Evolutionary conservation across 2,797 vertebrate genomes (phyloP), one percentile per base, ranked within the genome.

Genomic region (Bryconaethiops microstoma): DNA sequence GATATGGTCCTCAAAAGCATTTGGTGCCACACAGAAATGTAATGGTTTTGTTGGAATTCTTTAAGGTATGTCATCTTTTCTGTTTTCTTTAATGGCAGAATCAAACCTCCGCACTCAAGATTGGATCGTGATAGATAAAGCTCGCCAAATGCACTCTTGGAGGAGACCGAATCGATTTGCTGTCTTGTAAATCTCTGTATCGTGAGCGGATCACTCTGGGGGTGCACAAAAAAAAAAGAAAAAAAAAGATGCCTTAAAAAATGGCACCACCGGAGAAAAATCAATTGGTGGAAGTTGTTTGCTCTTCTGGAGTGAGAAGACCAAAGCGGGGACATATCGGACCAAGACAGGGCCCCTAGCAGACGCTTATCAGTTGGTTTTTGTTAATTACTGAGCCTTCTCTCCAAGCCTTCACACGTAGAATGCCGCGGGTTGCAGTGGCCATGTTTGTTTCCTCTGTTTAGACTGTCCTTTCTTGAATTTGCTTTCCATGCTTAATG

Each of bases 161-260:
- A 89, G 74, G 84, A 87, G 86, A 84, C 68, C 17, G 64, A 62
- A 92, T 92, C 39, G 89, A 92, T 90, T 90, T 90, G 63, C 85
- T 89, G 88, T 91, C 88, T 78, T 74, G 74, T 78, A 79, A 85
- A 84, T 88, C 87, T 42, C 82, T 71, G 65, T 85, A 87, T 82
- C 87, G 87, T 88, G 84, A 75, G 84, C 40, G 0, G 72, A 84
- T 73, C 45, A 71, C 84, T 73, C 70, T 82, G 79, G 63, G 48
- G 29, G 29, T 16, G 12, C 13, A 17, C 10, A 29, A 21, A 50
- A n/a, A 13, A 39, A 55, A 84, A n/a, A n/a, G n/a, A n/a, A n/a
- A n/a, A n/a, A n/a, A n/a, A n/a, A n/a, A n/a, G n/a, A n/a, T n/a
- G n/a, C n/a, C n/a, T n/a, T n/a, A n/a, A 84, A 80, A 86, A 78